phyloP scores from a whole-genome alignment of 2,888 invertebrate genomes.

The Archips xylosteana region DNA sequence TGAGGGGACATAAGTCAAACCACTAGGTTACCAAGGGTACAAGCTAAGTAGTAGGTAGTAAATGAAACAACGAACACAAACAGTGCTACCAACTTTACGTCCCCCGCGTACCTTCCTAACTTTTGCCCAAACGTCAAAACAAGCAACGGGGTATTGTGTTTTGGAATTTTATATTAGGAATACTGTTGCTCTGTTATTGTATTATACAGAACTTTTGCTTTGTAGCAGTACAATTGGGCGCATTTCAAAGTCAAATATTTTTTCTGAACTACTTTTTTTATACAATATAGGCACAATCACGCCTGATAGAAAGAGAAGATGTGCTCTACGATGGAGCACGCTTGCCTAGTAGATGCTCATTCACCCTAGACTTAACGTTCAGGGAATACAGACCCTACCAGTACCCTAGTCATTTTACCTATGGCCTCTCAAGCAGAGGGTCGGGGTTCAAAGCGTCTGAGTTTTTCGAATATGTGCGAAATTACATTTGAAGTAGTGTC shows the following conservation, averaged over 20 bases:
- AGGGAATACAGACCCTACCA: too few species aligned
- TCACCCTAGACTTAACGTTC: too few species aligned
- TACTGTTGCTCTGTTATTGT: not conserved
- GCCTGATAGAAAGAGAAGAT: too few species aligned
- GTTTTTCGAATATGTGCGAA: too few species aligned
- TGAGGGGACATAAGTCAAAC: too few species aligned
- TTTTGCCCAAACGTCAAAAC: slow-evolving; percentile 8
- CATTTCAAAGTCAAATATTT: not conserved
- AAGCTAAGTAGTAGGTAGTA: not conserved
- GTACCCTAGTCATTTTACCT: too few species aligned
- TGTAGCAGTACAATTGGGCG: not conserved
- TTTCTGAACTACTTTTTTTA: not conserved
- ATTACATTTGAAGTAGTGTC: too few species aligned
- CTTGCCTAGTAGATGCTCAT: too few species aligned
- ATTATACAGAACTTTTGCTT: not conserved
- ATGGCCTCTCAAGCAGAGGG: too few species aligned
- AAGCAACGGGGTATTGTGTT: slow-evolving; percentile 19
- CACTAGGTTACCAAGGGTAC: not conserved
- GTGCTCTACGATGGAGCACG: too few species aligned
- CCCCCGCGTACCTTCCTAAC: slow-evolving; percentile 9
- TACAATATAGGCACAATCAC: too few species aligned
- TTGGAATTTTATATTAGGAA: slow-evolving; percentile 9
- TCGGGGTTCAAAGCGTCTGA: too few species aligned
- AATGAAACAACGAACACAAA: not conserved
- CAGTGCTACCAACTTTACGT: slow-evolving; percentile 6